Conservation (phyloP, 2,113 vertebrate genomes). For the Bubo bubo region DNA sequence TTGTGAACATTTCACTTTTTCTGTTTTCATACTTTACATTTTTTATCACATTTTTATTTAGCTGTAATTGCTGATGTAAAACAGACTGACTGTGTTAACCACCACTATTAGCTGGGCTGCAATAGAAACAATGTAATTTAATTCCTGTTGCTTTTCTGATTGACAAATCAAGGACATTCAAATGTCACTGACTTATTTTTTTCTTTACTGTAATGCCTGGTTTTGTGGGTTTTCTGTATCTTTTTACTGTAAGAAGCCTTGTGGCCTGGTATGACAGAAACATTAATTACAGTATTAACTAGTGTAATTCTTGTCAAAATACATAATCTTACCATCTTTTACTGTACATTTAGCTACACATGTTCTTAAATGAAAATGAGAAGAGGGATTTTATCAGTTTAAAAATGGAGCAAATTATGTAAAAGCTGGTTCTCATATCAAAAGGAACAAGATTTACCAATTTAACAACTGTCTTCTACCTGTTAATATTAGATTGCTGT, state of each 20-base stretch:
- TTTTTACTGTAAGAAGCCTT: background rate
- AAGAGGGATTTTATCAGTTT: background rate
- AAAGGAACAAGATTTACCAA: background rate
- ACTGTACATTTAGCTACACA: background rate
- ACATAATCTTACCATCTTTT: background rate
- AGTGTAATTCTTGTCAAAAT: background rate
- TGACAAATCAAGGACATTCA: background rate
- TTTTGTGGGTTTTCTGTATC: background rate
- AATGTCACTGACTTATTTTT: background rate
- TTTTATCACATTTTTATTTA: background rate
- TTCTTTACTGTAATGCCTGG: background rate
- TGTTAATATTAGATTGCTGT: background rate
- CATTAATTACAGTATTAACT: background rate
- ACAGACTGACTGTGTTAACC: accelerated
- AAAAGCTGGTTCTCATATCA: background rate
- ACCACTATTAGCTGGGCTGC: background rate
- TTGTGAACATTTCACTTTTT: background rate
- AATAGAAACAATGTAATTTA: background rate
- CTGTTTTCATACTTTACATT: background rate
- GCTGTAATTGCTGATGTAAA: accelerated
- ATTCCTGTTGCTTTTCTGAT: background rate
- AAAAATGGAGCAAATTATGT: background rate
- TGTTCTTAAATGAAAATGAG: background rate
- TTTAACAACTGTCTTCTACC: background rate
- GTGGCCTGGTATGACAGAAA: background rate